Percentiles rank a stretch among this genome's conserved stretches.
phyloP scores from a whole-genome alignment of 2,888 invertebrate species.

The Leucania comma region DNA sequence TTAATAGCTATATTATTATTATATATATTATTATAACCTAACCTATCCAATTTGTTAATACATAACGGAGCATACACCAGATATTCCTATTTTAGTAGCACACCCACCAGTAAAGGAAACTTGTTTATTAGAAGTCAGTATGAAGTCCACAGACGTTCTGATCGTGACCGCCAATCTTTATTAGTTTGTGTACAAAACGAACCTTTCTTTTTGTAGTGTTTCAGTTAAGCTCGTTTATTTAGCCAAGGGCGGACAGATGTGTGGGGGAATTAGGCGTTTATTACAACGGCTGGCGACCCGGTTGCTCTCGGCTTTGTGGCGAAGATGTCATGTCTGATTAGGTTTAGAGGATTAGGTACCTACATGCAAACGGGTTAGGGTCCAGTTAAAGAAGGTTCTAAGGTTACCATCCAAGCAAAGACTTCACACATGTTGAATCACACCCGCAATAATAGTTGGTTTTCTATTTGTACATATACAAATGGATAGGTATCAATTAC shows the following conservation, averaged over 20 bases:
- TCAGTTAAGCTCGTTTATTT: slow-evolving; percentile 69
- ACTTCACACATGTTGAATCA: not conserved
- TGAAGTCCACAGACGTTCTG: slow-evolving; percentile 50
- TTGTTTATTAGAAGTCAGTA: slow-evolving; percentile 47
- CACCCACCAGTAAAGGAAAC: slow-evolving; percentile 55
- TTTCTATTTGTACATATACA: no score
- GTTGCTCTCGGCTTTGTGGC: slow-evolving; percentile 17
- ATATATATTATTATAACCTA: no score
- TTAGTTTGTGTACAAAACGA: slow-evolving; percentile 67
- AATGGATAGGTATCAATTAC: no score
- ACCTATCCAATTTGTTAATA: not conserved
- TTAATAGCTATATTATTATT: no score
- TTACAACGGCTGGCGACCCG: slow-evolving; percentile 23
- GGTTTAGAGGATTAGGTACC: no score
- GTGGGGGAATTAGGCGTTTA: slow-evolving; percentile 48
- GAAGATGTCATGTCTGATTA: slow-evolving; percentile 12
- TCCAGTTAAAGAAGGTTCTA: not conserved
- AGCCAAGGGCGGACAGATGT: slow-evolving; percentile 59
- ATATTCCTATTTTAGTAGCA: slow-evolving; percentile 24
- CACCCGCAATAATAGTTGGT: not conserved
- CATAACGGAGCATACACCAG: slow-evolving; percentile 5
- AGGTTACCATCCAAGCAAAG: not conserved
- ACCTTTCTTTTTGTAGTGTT: slow-evolving; percentile 68
- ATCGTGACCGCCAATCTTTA: slow-evolving; percentile 69
- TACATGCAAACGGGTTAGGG: not conserved